phyloP scores from a whole-genome alignment of 1,140 invertebrate species.

The Kradibia gibbosae region DNA sequence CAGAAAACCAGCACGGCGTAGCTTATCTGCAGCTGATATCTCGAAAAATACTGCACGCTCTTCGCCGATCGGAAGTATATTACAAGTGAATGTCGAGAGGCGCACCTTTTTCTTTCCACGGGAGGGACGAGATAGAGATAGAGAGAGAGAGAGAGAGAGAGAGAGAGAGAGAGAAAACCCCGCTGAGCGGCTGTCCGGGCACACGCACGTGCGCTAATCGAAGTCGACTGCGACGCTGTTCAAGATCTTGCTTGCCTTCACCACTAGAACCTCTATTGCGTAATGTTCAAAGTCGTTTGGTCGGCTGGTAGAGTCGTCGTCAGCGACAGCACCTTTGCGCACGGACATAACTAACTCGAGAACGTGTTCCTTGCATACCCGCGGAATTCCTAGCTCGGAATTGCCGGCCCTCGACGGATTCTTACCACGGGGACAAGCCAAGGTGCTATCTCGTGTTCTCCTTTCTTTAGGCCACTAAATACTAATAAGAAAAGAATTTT shows the following conservation, averaged over 20 bases:
- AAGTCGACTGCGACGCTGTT: slow-evolving; percentile 59
- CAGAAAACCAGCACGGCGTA: slow-evolving; percentile 54
- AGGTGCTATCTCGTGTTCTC: neutral
- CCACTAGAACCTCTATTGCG: slow-evolving; percentile 65
- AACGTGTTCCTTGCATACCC: slow-evolving; percentile 55
- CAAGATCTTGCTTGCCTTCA: slow-evolving; percentile 71
- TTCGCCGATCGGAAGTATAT: slow-evolving; percentile 64
- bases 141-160: too few species aligned
- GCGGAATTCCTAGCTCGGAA: neutral
- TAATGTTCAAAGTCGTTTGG: slow-evolving; percentile 70
- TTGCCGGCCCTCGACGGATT: neutral
- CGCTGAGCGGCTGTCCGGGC: slow-evolving; percentile 52
- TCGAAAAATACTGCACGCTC: slow-evolving; percentile 55
- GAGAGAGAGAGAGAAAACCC: too few species aligned
- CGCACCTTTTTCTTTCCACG: slow-evolving; percentile 15
- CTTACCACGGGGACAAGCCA: neutral
- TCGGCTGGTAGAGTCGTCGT: slow-evolving; percentile 62
- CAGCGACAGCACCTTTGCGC: slow-evolving; percentile 49
- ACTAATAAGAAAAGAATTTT: too few species aligned
- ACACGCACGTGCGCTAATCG: slow-evolving; percentile 57
- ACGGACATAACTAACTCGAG: slow-evolving; percentile 60
- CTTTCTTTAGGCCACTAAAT: neutral
- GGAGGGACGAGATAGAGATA: too few species aligned
- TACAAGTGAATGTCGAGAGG: slow-evolving; percentile 56
- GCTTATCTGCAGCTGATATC: slow-evolving; percentile 60